These are phyloP conservation scores for Scomber japonicus DNA, from an alignment of 2,113 vertebrate genomes.

Conservation along the genomic window DNA sequence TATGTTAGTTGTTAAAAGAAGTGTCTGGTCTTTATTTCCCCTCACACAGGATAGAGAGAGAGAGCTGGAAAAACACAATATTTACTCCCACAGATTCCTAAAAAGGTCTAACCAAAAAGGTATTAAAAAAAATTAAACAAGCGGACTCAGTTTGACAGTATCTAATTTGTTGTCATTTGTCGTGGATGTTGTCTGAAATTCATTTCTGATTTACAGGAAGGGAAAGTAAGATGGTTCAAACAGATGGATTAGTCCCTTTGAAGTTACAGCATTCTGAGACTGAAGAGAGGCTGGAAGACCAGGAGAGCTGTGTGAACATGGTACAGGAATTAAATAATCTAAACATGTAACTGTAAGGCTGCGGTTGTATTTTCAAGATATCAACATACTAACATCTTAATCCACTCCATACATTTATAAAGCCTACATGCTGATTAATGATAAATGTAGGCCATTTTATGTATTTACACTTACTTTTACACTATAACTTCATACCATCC, in stretches of 20 bases:
- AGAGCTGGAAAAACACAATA: constrained; percentile 80
- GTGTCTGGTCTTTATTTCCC: neutral
- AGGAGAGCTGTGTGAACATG: neutral
- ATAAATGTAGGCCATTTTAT: too few species aligned
- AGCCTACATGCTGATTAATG: too few species aligned
- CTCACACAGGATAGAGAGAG: constrained; percentile 41
- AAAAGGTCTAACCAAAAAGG: constrained; percentile 60
- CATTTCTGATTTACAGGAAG: constrained; percentile 45
- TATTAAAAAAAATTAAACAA: neutral
- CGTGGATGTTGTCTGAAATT: neutral
- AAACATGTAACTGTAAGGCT: too few species aligned
- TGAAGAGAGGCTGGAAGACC: constrained; percentile 13
- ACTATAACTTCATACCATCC: neutral
- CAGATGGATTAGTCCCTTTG: constrained; percentile 15
- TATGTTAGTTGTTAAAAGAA: too few species aligned
- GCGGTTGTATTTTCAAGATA: neutral
- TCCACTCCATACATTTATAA: neutral
- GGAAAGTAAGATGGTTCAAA: constrained; percentile 70
- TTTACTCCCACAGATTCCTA: constrained; percentile 82
- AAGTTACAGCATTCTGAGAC: constrained; percentile 5
- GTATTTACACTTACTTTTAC: neutral
- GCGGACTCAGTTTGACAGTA: too few species aligned
- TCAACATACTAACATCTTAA: neutral
- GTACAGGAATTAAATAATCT: constrained; percentile 18
- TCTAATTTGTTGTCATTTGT: neutral